phyloP scores from a whole-genome alignment of 2,888 invertebrate genomes.

The Caenorhabditis sp. region DNA sequence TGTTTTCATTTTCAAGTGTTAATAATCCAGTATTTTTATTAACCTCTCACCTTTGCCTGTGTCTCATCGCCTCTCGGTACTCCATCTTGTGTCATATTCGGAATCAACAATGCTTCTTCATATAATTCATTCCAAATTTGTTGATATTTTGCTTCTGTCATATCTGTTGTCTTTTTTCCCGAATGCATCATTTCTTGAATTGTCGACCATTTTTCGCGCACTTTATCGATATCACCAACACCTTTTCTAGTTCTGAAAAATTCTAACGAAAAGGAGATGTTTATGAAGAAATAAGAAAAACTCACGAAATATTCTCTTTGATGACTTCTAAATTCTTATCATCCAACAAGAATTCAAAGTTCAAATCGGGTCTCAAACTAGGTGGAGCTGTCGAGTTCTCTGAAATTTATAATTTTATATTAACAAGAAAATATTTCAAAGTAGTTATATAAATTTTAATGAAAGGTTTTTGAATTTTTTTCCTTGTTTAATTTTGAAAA shows the following conservation, averaged over 20 bases:
- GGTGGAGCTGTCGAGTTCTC: background rate
- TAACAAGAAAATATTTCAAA: too few relatives aligned
- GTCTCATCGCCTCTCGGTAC: slow-evolving; percentile 52
- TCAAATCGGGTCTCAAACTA: slow-evolving; percentile 57
- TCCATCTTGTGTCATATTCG: slow-evolving; percentile 58
- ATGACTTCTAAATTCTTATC: slow-evolving; percentile 55
- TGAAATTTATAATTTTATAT: too few relatives aligned
- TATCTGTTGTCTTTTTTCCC: slow-evolving; percentile 19
- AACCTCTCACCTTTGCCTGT: slow-evolving; percentile 42
- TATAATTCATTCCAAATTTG: slow-evolving; percentile 63
- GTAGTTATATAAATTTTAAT: too few relatives aligned
- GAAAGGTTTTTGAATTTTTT: too few relatives aligned
- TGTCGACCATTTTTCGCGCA: slow-evolving; percentile 55
- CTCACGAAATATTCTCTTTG: slow-evolving; percentile 46
- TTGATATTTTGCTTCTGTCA: slow-evolving; percentile 47
- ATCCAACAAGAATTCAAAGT: slow-evolving; percentile 68
- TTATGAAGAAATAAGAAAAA: background rate
- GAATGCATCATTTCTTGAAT: slow-evolving; percentile 50
- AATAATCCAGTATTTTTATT: too few relatives aligned
- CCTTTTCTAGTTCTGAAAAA: slow-evolving; percentile 57
- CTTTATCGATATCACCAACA: slow-evolving; percentile 61
- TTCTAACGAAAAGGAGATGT: background rate
- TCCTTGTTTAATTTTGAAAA: too few relatives aligned
- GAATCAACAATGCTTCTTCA: slow-evolving; percentile 55
- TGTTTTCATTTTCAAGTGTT: too few relatives aligned